Evolutionary conservation across 2,888 invertebrate genomes (phyloP), one percentile per base, ranked within the genome.

Genomic region (Syrphus vitripennis): DNA sequence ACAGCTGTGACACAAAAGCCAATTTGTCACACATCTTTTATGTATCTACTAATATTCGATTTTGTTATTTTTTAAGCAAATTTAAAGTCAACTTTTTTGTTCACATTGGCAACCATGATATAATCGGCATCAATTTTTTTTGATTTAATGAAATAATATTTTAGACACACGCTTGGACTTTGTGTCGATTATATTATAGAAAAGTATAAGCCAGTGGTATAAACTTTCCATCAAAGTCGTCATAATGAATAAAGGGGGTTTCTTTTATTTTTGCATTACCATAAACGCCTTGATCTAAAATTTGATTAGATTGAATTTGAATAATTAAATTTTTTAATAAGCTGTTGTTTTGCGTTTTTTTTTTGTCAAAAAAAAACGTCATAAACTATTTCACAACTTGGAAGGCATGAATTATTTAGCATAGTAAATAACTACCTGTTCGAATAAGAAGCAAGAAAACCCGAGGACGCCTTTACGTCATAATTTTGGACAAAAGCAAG

Each of bases 221-320:
- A n/a, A 57, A 16, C 34, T 59, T 59, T 59, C 34, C 0, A 26
- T 53, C 12, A 7, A 55, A 31, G 16, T 61, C 31, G 10, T 48
- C 48, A 53, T 26, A 26, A 21, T 55, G 45, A 24, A 37, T 37
- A 48, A 74, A 53, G 78, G 83, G 83, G 83, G 21, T 72, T 77
- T 57, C 37, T 50, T 59, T 65, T 71, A 34, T 59, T 57, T 63
- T 69, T 16, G 69, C 69, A 53, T 69, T 16, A 55, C 31, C n/a
- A 1, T 24, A 50, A 19, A 31, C 3, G 6, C 12, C 9, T 37
- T 7, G 14, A 37, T 4, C n/a, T n/a, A n/a, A 19, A 6, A 42
- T 48, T 12, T 21, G 24, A n/a, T 29, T 37, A 40, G 40, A 21
- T 61, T 29, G 0, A 29, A 63, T 63, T 63, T 63, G 42, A 45